Conservation (phyloP, 2,797 vertebrate genomes). For the Muraenolepis orangiensis region DNA sequence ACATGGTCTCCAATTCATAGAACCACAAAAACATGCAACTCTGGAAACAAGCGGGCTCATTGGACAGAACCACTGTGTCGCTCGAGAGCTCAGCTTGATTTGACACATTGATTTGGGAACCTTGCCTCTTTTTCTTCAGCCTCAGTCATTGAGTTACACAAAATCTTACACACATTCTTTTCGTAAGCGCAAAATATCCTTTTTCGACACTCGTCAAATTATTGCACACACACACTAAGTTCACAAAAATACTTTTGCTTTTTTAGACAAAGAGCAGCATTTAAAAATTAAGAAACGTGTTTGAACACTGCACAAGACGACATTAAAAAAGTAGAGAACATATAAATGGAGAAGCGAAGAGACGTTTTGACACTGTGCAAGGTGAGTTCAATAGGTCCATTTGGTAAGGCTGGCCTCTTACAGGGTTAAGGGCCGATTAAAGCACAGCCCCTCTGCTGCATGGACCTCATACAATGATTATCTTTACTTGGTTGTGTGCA, state of each 20-base stretch:
- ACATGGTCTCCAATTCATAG: slow-evolving; percentile 63
- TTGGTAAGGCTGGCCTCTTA: slow-evolving; percentile 67
- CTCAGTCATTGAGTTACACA: slow-evolving; percentile 55
- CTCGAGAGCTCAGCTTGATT: slow-evolving; percentile 40
- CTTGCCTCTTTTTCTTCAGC: slow-evolving; percentile 30
- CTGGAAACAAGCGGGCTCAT: slow-evolving; percentile 30
- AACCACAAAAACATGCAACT: slow-evolving; percentile 62
- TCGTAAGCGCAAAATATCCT: slow-evolving; percentile 48
- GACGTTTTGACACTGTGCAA: slow-evolving; percentile 64
- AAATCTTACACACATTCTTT: slow-evolving; percentile 64
- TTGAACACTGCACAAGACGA: slow-evolving; percentile 44
- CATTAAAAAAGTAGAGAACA: slow-evolving; percentile 48
- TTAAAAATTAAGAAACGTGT: slow-evolving; percentile 62
- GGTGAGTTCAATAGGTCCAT: slow-evolving; percentile 65
- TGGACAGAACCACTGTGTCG: slow-evolving; percentile 35
- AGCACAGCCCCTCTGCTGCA: slow-evolving; percentile 50
- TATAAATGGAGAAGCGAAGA: slow-evolving; percentile 60
- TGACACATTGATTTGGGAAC: slow-evolving; percentile 59
- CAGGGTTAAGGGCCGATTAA: slow-evolving; percentile 55
- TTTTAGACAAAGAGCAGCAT: slow-evolving; percentile 75
- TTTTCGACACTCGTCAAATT: slow-evolving; percentile 65
- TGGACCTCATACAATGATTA: slow-evolving; percentile 63
- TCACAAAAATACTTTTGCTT: slow-evolving; percentile 75
- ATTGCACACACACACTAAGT: slow-evolving; percentile 72
- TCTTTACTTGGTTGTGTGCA: slow-evolving; percentile 63